Evolutionary conservation across 2,797 vertebrate genomes (phyloP), one percentile per base, ranked within the genome.

Genomic region (Capromys pilorides): DNA sequence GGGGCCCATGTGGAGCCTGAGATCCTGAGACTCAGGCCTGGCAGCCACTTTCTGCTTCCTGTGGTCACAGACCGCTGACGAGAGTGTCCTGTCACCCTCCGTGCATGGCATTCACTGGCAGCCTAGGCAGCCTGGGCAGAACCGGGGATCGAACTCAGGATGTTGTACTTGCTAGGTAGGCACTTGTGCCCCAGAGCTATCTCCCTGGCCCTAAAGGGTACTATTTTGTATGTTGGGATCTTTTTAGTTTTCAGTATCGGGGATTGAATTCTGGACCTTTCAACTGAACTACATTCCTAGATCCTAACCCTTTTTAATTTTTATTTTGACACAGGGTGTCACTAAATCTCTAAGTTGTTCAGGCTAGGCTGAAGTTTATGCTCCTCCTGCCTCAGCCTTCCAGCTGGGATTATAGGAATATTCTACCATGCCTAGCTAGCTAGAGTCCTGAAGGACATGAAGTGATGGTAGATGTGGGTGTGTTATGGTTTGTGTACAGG

Each of bases 91-190:
- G 61, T 16, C 13, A 2, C 5, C 6, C 31, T 28, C 11, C n/a
- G 26, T 2, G 8, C 7, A 0, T 2, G 31, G 24, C 8, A 49
- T 16, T 78, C 36, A 22, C 9, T 4, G 18, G 19, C 13, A 33
- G 28, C 28, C 0, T 3, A 62, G 19, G 64, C 19, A 64, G 33
- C 22, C 61, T 14, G 3, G 33, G 39, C 45, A 45, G 45, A 45
- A 45, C 8, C 4, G 45, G 45, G 45, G 45, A 45, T 45, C 8
- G 45, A 45, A 45, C 45, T 45, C 45, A 45, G 45, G 4, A 45
- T 8, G 4, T 45, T 45, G 45, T 8, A 45, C 45, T 45, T 45
- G 45, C 45, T 8, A 45, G 45, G 45, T 8, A 45, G 45, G 8
- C 45, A 45, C 45, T 45, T 45, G 45, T 45, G 45, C 45, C 45